Base-by-base conservation (phyloP, 2,797 vertebrate species). In the Tamandua tetradactyla region DNA sequence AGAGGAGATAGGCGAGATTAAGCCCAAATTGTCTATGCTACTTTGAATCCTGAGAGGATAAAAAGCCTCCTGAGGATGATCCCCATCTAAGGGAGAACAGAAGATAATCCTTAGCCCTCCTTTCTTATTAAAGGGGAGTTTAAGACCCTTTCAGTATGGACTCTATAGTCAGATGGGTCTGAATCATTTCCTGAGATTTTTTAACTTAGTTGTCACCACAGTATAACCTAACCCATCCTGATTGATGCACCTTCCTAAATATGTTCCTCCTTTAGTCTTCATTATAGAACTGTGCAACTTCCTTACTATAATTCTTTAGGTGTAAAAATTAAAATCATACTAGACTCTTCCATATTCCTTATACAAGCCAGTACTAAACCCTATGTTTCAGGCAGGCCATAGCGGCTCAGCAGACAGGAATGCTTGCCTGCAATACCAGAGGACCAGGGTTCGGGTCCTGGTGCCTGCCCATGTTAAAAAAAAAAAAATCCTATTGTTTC, bases 291-390 rank as follows among this genome's bases (percentile, higher is more conserved):
- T 20, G 25, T 59, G 18, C 10, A 49, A 49, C 15, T 75, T 71
- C 27, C 57, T 82, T 92, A 13, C 81, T 72, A 4, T 23, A 32
- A 37, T 44, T 49, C 57, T 10, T 89, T 40, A 40, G 2, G 32
- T 71, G 22, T 42, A 79, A 79, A 92, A 59, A 47, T 25, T 15
- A 57, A 62, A 64, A 71, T 66, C 8, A 86, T 62, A 49, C 37
- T 86, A 55, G 62, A 94, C 61, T 59, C 57, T 92, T 94, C 78
- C 27, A 79, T 78, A 72, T 25, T 66, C 27, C 62, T 35, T 47
- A 66, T 0, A 23, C 35, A 93, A 76, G 55, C 17, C n/a, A n/a
- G n/a, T n/a, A n/a, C n/a, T n/a, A n/a, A n/a, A n/a, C n/a, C n/a
- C n/a, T n/a, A n/a, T n/a, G n/a, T n/a, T n/a, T n/a, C n/a, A n/a